Percentiles rank a stretch among this genome's conserved stretches.
Evolutionary conservation across 2,797 vertebrate species (phyloP).

Genomic region (Octomys mimax): DNA sequence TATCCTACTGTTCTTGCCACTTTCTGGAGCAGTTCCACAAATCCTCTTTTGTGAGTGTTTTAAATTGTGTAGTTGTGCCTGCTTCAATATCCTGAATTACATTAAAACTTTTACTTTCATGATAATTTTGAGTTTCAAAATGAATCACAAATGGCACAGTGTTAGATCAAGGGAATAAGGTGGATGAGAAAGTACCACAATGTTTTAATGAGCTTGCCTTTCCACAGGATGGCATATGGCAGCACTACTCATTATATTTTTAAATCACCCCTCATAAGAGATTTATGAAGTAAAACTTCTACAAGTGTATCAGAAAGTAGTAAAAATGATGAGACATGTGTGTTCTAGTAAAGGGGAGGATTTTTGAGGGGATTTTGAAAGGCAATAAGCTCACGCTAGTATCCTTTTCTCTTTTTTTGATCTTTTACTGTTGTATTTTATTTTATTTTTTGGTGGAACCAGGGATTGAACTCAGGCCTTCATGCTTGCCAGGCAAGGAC

Average conservation of each 20-base stretch:
- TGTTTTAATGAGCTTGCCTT: neutral
- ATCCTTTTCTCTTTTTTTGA: too few relatives aligned
- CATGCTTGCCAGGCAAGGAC: too few relatives aligned
- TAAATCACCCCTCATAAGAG: neutral
- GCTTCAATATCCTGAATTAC: neutral
- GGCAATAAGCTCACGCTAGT: neutral
- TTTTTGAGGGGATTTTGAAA: neutral
- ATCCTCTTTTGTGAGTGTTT: neutral
- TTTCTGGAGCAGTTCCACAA: neutral
- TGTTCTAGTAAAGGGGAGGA: neutral
- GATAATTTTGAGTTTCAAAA: neutral
- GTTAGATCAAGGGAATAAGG: neutral
- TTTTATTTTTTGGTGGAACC: too few relatives aligned
- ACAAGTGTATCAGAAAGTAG: neutral
- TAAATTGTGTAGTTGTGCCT: neutral
- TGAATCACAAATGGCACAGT: neutral
- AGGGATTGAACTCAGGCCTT: too few relatives aligned
- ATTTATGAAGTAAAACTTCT: neutral
- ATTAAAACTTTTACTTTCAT: neutral
- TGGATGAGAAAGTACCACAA: neutral
- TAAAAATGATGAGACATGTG: neutral
- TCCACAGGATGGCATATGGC: neutral
- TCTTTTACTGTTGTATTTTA: too few relatives aligned
- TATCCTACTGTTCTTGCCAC: neutral
- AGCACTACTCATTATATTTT: neutral